Evolutionary conservation across 2,113 vertebrate genomes (phyloP).

Genomic region (Gila orcuttii): DNA sequence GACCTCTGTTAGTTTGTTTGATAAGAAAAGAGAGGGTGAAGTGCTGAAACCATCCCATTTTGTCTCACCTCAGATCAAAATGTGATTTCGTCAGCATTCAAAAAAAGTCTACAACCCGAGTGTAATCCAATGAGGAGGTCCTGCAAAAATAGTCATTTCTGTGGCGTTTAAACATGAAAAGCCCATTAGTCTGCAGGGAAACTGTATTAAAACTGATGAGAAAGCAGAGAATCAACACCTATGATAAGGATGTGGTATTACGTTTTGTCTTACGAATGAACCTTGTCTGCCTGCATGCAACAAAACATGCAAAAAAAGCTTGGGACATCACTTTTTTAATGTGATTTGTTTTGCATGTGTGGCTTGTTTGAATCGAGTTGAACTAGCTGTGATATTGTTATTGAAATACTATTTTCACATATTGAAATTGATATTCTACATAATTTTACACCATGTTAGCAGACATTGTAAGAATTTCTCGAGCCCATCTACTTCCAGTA

Average conservation of each 20-base stretch:
- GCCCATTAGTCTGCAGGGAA: conserved; percentile 11
- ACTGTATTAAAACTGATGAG: conserved; percentile 7
- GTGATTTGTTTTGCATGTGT: background rate
- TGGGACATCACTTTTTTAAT: background rate
- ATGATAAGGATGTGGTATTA: background rate
- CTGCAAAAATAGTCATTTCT: background rate
- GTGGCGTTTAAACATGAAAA: conserved; percentile 38
- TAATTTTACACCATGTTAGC: background rate
- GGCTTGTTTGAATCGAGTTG: background rate
- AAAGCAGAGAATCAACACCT: conserved; percentile 19
- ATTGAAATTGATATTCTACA: background rate
- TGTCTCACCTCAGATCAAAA: conserved; percentile 14
- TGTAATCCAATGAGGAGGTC: conserved; percentile 34
- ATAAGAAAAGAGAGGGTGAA: background rate
- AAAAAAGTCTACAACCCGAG: background rate
- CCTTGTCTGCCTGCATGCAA: background rate
- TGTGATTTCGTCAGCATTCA: conserved; percentile 5
- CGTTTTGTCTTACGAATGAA: background rate
- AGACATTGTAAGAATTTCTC: background rate
- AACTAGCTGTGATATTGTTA: background rate
- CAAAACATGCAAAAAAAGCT: background rate
- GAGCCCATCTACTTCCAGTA: background rate
- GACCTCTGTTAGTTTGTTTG: background rate
- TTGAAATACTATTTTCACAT: conserved; percentile 6
- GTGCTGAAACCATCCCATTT: background rate